A percentile compares a stretch with the other conserved stretches of the same genome.
Conservation (phyloP, 2,113 vertebrate species). For the Xenopus tropicalis region UCB_Xtro_10.0 CM004451.2:71980001-71980500, state of each 20-base stretch:
- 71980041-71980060: too few relatives aligned
- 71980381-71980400: slow-evolving; percentile 46
- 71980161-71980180: slow-evolving; percentile 74
- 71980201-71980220: slow-evolving; percentile 72
- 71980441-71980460: slow-evolving; percentile 61
- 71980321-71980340: too few relatives aligned
- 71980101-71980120: slow-evolving; percentile 32
- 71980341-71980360: too few relatives aligned
- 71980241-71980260: slow-evolving; percentile 71
- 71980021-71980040: too few relatives aligned
- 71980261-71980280: too few relatives aligned
- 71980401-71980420: slow-evolving; percentile 70
- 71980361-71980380: background rate
- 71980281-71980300: too few relatives aligned
- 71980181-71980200: slow-evolving; percentile 74
- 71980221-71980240: slow-evolving; percentile 69
- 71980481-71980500: too few relatives aligned
- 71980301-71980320: too few relatives aligned
- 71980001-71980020: too few relatives aligned
- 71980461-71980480: background rate
- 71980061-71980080: too few relatives aligned
- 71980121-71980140: slow-evolving; percentile 68
- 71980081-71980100: too few relatives aligned
- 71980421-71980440: slow-evolving; percentile 65
- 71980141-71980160: slow-evolving; percentile 60